Conservation (phyloP, 2,888 invertebrate genomes). For the Troides helena region DNA sequence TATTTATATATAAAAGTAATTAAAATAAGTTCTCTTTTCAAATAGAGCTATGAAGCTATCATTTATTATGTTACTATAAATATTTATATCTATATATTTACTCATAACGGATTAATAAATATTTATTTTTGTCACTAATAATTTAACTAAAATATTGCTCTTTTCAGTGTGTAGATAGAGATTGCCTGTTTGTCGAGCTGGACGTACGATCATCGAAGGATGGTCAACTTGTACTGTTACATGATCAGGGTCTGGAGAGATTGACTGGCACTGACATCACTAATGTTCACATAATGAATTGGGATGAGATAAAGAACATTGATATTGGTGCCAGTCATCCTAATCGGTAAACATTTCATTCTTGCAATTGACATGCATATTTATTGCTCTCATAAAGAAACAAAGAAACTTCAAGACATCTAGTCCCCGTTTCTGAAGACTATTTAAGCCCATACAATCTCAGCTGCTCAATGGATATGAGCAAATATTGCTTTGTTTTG, state of each 20-base stretch:
- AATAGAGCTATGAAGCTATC: no score
- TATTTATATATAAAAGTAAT: no score
- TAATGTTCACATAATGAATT: conserved; percentile 79
- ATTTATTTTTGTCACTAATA: not conserved
- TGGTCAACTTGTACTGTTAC: conserved; percentile 86
- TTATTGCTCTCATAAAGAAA: not conserved
- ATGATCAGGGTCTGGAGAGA: conserved; percentile 86
- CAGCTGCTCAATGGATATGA: no score
- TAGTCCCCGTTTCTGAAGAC: no score
- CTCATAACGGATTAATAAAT: not conserved
- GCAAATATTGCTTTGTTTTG: no score
- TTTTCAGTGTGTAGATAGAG: conserved; percentile 84
- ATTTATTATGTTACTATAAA: not conserved
- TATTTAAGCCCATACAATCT: no score
- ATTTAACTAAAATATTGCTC: not conserved
- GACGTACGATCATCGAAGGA: conserved; percentile 88
- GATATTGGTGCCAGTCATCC: conserved; percentile 86
- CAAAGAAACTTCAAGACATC: not conserved
- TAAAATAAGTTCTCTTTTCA: no score
- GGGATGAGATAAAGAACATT: conserved; percentile 81
- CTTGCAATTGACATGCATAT: no score
- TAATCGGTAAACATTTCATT: conserved; percentile 70
- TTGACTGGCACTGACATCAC: conserved; percentile 79
- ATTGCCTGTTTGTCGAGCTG: conserved; percentile 88
- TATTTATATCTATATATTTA: not conserved